Percentiles rank a stretch among this genome's conserved stretches.
phyloP scores from a whole-genome alignment of 2,888 invertebrate genomes.

The Agrotis exclamationis region DNA sequence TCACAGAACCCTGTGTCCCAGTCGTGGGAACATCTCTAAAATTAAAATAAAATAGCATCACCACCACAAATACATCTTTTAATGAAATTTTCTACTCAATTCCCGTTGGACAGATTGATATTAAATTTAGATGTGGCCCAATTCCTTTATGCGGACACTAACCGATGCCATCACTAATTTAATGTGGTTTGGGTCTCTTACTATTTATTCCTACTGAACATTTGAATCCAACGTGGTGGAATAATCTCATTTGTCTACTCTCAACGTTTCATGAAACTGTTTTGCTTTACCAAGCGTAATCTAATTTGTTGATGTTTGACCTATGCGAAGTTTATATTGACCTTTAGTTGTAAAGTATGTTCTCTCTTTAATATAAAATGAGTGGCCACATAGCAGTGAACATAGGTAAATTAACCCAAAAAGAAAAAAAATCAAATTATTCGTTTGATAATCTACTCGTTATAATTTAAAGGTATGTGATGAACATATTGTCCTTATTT shows the following conservation, averaged over 20 bases:
- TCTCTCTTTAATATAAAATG: too few species aligned
- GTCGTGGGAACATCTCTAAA: background rate
- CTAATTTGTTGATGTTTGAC: slow-evolving; percentile 1
- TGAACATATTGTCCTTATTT: too few species aligned
- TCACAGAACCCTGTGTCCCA: too few species aligned
- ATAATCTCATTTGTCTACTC: slow-evolving; percentile 13
- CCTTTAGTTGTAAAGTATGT: too few species aligned
- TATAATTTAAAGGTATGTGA: too few species aligned
- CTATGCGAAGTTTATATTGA: too few species aligned
- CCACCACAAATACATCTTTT: slow-evolving; percentile 46
- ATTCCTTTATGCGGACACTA: slow-evolving; percentile 49
- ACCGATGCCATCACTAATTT: slow-evolving; percentile 17
- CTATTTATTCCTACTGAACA: slow-evolving; percentile 10
- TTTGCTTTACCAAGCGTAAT: background rate
- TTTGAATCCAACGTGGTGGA: slow-evolving; percentile 23
- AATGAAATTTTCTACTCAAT: slow-evolving; percentile 63
- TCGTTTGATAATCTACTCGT: too few species aligned
- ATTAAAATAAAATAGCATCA: background rate
- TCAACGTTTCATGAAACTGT: background rate
- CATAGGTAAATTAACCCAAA: too few species aligned
- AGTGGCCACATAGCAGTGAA: too few species aligned
- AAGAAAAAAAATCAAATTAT: too few species aligned
- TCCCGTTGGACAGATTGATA: slow-evolving; percentile 51
- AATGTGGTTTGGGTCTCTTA: slow-evolving; percentile 35
- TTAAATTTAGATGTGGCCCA: slow-evolving; percentile 72